phyloP scores from a whole-genome alignment of 2,888 invertebrate species.

The Lysandra coridon region DNA sequence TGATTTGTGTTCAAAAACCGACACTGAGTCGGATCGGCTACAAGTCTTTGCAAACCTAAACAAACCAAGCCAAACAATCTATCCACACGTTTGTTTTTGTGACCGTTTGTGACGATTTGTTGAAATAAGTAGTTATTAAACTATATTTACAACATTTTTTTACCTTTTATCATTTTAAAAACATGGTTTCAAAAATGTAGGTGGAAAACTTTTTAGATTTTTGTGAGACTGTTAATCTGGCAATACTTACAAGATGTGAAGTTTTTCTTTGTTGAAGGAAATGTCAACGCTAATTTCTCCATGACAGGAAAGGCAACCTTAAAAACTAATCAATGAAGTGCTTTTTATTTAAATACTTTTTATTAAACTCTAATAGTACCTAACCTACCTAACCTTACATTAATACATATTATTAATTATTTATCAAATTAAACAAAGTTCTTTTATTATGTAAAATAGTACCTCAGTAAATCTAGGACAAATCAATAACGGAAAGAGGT shows the following conservation, averaged over 20 bases:
- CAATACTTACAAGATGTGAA: not conserved
- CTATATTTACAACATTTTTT: too few species aligned
- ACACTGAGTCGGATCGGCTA: too few species aligned
- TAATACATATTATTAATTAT: not conserved
- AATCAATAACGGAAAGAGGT: conserved; percentile 16
- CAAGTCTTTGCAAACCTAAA: too few species aligned
- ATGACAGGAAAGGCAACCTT: not conserved
- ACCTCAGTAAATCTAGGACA: not conserved
- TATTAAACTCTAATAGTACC: not conserved
- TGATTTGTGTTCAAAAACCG: too few species aligned
- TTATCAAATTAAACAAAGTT: conserved; percentile 1
- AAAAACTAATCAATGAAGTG: not conserved
- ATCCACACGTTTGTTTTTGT: too few species aligned
- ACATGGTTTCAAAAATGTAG: too few species aligned
- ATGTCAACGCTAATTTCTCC: not conserved
- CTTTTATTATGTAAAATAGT: not conserved
- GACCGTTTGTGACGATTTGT: too few species aligned
- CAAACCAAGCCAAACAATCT: too few species aligned
- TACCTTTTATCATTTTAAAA: too few species aligned
- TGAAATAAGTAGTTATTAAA: too few species aligned
- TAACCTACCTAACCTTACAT: not conserved
- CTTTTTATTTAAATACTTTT: not conserved
- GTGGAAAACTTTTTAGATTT: not conserved
- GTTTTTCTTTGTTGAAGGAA: not conserved
- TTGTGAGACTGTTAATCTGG: not conserved